Percentiles rank a stretch among this genome's conserved stretches.
Evolutionary conservation across 2,888 invertebrate species (phyloP).

Genomic region (Cheilosia soror): DNA sequence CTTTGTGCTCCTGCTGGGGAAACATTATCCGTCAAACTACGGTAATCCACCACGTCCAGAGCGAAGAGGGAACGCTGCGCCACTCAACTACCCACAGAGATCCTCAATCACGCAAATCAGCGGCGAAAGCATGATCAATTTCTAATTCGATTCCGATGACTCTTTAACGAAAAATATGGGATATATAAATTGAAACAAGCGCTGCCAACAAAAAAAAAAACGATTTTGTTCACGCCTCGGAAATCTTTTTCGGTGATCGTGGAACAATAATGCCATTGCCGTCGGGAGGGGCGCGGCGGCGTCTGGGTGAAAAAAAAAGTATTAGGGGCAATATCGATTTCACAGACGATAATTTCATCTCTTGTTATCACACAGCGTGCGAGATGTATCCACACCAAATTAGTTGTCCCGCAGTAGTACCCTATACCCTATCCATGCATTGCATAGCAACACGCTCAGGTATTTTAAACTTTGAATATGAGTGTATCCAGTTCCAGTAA

Average conservation of each 20-base stretch:
- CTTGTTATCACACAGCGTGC: constrained; percentile 73
- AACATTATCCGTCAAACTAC: constrained; percentile 53
- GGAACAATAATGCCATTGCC: constrained; percentile 21
- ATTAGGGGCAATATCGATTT: constrained; percentile 75
- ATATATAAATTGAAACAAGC: constrained; percentile 57
- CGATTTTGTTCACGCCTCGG: constrained; percentile 72
- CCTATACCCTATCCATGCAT: constrained; percentile 26
- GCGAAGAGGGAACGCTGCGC: neutral
- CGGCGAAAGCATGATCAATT: constrained; percentile 65
- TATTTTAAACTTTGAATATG: constrained; percentile 1
- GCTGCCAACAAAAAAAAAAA: constrained; percentile 32
- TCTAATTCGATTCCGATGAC: constrained; percentile 68
- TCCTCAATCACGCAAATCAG: constrained; percentile 63
- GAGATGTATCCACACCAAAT: constrained; percentile 46
- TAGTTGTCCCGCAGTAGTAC: constrained; percentile 48
- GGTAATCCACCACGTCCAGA: constrained; percentile 14
- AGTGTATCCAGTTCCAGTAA: constrained; percentile 22
- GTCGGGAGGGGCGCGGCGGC: constrained; percentile 16
- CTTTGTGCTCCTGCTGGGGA: constrained; percentile 68
- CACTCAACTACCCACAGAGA: constrained; percentile 27
- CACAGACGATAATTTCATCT: constrained; percentile 74
- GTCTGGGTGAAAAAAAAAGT: constrained; percentile 15
- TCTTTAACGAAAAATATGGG: constrained; percentile 59
- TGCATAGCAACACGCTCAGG: constrained; percentile 39
- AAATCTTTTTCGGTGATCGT: constrained; percentile 33